These are phyloP conservation scores for Abrostola triplasia DNA, from an alignment of 2,888 invertebrate genomes.

Conservation along the genomic window DNA sequence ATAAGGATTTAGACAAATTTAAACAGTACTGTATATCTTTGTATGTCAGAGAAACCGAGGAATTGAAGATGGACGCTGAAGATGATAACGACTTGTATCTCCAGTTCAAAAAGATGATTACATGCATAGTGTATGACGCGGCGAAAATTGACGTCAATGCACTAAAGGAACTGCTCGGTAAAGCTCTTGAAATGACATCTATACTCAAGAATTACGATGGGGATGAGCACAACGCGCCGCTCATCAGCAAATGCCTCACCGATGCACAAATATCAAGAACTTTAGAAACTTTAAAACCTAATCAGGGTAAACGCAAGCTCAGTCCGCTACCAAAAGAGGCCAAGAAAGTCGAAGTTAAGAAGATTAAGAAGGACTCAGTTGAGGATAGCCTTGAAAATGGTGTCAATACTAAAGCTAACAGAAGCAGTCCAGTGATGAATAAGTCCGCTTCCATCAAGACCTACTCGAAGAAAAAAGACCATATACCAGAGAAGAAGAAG, in stretches of 20 bases:
- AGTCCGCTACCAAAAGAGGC: slow-evolving; percentile 7
- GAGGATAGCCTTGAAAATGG: slow-evolving; percentile 32
- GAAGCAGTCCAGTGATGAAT: slow-evolving; percentile 15
- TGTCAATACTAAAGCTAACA: slow-evolving; percentile 6
- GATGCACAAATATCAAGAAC: slow-evolving; percentile 30
- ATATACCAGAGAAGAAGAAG: background rate
- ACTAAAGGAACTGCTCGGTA: slow-evolving; percentile 62
- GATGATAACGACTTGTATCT: slow-evolving; percentile 60
- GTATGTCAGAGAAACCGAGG: slow-evolving; percentile 52
- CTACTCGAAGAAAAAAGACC: background rate
- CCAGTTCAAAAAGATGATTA: slow-evolving; percentile 71
- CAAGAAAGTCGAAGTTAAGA: slow-evolving; percentile 17
- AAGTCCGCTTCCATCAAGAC: slow-evolving; percentile 6
- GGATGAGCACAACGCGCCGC: slow-evolving; percentile 43
- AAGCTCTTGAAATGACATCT: slow-evolving; percentile 71
- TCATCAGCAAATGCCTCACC: slow-evolving; percentile 62
- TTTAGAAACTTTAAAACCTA: slow-evolving; percentile 18
- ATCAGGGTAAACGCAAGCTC: slow-evolving; percentile 38
- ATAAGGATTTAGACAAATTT: slow-evolving; percentile 50
- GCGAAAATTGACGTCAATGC: slow-evolving; percentile 60
- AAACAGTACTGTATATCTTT: slow-evolving; percentile 62
- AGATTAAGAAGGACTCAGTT: slow-evolving; percentile 16
- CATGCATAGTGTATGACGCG: slow-evolving; percentile 62
- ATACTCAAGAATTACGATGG: slow-evolving; percentile 59
- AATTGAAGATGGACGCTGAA: slow-evolving; percentile 24